Base-by-base conservation (phyloP, 1,140 invertebrate species). In the Drosophila carrolli region DNA sequence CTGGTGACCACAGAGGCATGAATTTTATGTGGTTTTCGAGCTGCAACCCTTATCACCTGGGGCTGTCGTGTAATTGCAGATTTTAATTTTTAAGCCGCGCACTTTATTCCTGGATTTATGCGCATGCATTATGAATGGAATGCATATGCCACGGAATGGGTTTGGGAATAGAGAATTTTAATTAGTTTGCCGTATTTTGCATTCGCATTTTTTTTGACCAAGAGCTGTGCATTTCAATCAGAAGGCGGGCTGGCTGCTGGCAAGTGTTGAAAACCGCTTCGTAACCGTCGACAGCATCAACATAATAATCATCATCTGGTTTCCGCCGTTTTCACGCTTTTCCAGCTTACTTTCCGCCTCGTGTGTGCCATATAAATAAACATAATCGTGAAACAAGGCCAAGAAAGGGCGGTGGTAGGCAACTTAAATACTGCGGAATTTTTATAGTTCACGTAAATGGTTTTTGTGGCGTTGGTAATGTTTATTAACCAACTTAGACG, bases 361-460 rank as follows among this genome's bases (percentile, higher is more conserved):
- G 55, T 57, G 66, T 61, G 73, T 43, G 48, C 78, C 78, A 86
- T 86, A 78, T 83, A 86, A 83, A 83, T 79, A 83, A 86, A 88
- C 83, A 86, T 88, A 86, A 82, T 79, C 82, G 63, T 89, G 79
- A 80, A 83, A 77, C 72, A 76, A 72, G 68, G 65, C 68, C 53
- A 59, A 54, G 68, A 54, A 58, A 16, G 40, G 43, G 61, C n/a
- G 14, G 9, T 16, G 43, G 27, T 29, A 32, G 60, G 82, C 74
- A 83, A 83, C 79, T 84, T 72, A 89, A 84, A 90, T 84, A 80
- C 80, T 75, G 74, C 44, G 80, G 74, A 84, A 89, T 89, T 89
- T 89, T 89, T 89, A 89, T 89, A 89, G 84, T 89, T 89, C 66
- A 80, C 84, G 73, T 81, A 88, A 88, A 89, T 89, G 84, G 84